Evolutionary conservation across 2,888 invertebrate genomes (phyloP).

Genomic region (Acanthacorydalis orientalis): DNA sequence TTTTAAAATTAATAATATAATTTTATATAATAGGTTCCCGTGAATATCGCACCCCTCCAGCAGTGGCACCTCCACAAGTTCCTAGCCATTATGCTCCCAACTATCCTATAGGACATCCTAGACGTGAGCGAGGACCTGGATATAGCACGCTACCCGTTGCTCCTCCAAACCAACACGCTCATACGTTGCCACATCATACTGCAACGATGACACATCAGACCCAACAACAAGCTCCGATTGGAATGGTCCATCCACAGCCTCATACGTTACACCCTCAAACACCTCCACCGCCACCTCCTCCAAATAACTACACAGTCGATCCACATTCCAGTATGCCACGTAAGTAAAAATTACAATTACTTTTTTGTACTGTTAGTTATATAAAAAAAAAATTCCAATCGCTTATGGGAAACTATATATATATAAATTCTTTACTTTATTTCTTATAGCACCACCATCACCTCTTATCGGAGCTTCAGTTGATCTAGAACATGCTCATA

Average conservation of each 20-base stretch:
- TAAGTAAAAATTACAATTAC: constrained; percentile 30
- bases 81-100: constrained; percentile 96
- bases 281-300: constrained; percentile 48
- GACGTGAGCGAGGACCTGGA: constrained; percentile 57
- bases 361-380: constrained; percentile 2
- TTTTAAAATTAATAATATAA: background rate
- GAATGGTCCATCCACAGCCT: constrained; percentile 70
- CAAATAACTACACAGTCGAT: constrained; percentile 35
- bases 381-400: too few species aligned
- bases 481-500: constrained; percentile 26
- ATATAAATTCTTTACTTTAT: constrained; percentile 10
- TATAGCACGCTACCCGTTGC: constrained; percentile 73
- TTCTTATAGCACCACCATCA: constrained; percentile 57
- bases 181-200: constrained; percentile 14
- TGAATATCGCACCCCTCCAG: constrained; percentile 90
- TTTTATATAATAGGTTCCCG: constrained; percentile 41
- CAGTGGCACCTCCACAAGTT: constrained; percentile 88
- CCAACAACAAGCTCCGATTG: constrained; percentile 36
- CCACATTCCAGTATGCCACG: constrained; percentile 65
- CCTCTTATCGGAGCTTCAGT: constrained; percentile 56
- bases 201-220: constrained; percentile 18
- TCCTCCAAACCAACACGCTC: constrained; percentile 24
- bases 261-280: constrained; percentile 36
- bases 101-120: constrained; percentile 70
- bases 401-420: background rate